Conservation (phyloP, 2,888 invertebrate genomes). For the Eupithecia subumbrata region DNA sequence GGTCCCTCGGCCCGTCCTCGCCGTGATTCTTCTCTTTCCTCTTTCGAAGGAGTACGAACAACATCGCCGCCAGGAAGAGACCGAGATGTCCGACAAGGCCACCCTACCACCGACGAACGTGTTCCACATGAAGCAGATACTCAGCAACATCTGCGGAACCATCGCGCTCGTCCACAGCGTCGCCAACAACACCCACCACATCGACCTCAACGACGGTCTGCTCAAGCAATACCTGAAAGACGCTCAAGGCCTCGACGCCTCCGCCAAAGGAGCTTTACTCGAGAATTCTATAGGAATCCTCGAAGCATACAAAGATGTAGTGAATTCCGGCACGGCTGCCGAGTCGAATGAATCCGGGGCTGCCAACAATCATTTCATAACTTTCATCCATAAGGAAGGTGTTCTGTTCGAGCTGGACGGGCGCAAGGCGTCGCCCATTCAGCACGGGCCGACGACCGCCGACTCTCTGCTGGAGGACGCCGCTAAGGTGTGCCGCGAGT, state of each 20-base stretch:
- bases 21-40: conserved; percentile 95
- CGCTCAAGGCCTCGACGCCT: conserved; percentile 86
- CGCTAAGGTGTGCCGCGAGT: conserved; percentile 91
- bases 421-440: conserved; percentile 87
- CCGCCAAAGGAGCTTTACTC: conserved; percentile 89
- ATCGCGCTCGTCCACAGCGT: conserved; percentile 97
- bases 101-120: conserved; percentile 85
- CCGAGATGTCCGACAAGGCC: conserved; percentile 81
- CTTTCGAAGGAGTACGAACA: conserved; percentile 90
- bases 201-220: conserved; percentile 86
- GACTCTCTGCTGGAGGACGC: conserved; percentile 92
- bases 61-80: conserved; percentile 86
- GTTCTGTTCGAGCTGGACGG: conserved; percentile 91
- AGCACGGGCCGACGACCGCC: conserved; percentile 89
- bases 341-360: conserved; percentile 84
- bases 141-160: conserved; percentile 97
- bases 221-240: conserved; percentile 90
- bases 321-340: conserved; percentile 92
- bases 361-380: conserved; percentile 94
- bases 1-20: conserved; percentile 93
- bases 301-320: conserved; percentile 91
- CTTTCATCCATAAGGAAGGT: conserved; percentile 92
- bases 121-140: conserved; percentile 94
- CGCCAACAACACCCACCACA: conserved; percentile 93
- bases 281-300: conserved; percentile 88